Base-by-base conservation (phyloP, 2,888 invertebrate species). In the Platycnemis pennipes region DNA sequence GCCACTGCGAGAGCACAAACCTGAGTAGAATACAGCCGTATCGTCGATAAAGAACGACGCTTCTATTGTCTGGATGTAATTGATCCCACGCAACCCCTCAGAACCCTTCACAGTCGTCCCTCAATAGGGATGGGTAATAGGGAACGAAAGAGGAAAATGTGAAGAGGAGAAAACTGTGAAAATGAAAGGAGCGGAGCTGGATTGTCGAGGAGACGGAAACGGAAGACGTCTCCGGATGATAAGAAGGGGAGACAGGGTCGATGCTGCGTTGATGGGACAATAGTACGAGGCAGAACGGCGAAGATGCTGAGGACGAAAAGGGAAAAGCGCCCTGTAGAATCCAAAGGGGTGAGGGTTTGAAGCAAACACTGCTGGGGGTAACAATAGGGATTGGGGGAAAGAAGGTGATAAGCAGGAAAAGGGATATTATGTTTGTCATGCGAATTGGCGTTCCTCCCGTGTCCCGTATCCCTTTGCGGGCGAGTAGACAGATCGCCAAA, bases 341-440 rank as follows among this genome's bases (percentile, higher is more conserved):
- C 77, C 63, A 26, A 63, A 63, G n/a, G 63, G 22, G 63, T 63
- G 22, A 63, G 63, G 63, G 63, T 22, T n/a, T 16, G 77, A 37
- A 77, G 77, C 77, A 77, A 37, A 77, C 77, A 37, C 77, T 77
- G n/a, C 37, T 4, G 77, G n/a, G 77, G 77, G 37, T 37, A 77
- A 77, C 37, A 37, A 77, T 37, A 77, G 77, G 77, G 37, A n/a
- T n/a, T n/a, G 63, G n/a, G n/a, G 63, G 63, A 26, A 63, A n/a
- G 77, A 77, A 77, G 31, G 31, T 13, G 77, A 77, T 77, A 37
- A 37, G 77, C 77, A 37, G 37, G 77, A 77, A 37, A 77, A 77
- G 37, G 77, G 77, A 77, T 77, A 77, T 37, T 77, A 77, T 77
- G 77, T 77, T 37, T 37, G 77, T 77, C 37, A 77, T 77, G 31